phyloP scores from a whole-genome alignment of 2,888 invertebrate species.

The Miltochrista miniata region DNA sequence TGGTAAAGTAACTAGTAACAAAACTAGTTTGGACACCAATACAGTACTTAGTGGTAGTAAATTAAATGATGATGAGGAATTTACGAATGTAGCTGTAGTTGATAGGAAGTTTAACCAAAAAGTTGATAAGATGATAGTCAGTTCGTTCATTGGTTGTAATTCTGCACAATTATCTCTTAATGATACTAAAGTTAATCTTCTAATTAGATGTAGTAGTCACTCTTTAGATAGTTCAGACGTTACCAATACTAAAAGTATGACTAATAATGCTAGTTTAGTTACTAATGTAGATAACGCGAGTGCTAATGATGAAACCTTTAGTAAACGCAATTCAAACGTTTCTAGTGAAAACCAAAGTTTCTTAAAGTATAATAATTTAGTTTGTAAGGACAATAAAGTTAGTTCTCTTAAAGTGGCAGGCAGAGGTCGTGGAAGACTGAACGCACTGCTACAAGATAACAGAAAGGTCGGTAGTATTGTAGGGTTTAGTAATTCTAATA shows the following conservation, averaged over 20 bases:
- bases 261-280: neutral
- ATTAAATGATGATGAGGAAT: no score
- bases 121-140: neutral
- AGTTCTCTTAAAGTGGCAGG: neutral
- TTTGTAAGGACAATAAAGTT: neutral
- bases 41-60: neutral
- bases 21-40: neutral
- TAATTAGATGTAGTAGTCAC: neutral
- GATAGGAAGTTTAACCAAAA: neutral
- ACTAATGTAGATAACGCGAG: neutral
- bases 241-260: neutral
- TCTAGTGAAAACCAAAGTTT: conserved; percentile 9
- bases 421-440: neutral
- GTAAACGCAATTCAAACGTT: neutral
- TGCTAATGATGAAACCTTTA: neutral
- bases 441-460: neutral
- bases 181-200: neutral
- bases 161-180: neutral
- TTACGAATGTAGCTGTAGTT: no score
- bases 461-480: neutral
- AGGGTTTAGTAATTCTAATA: neutral
- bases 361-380: conserved; percentile 9
- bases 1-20: neutral
- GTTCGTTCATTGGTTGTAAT: neutral
- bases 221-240: neutral